These are phyloP conservation scores for Pseudopipra pipra DNA, from an alignment of 2,113 vertebrate species.

Conservation along the genomic window DNA sequence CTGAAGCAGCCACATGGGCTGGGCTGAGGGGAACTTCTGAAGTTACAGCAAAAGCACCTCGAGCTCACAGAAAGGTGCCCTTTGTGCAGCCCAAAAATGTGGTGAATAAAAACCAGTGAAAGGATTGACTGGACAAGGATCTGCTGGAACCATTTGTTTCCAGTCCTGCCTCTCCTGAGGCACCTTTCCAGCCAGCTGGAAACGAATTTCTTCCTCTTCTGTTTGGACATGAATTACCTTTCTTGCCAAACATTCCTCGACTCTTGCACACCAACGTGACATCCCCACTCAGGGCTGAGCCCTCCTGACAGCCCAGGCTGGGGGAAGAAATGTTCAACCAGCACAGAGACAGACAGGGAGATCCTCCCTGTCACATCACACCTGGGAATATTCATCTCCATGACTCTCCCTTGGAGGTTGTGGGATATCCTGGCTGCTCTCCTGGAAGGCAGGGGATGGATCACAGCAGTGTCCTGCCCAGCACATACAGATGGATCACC, in stretches of 20 bases:
- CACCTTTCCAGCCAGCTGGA: neutral
- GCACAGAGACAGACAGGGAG: neutral
- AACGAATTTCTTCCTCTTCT: neutral
- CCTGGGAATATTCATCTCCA: neutral
- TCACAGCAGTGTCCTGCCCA: neutral
- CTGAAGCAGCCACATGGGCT: rapidly evolving
- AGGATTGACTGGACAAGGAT: neutral
- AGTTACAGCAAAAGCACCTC: neutral
- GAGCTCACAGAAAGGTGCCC: neutral
- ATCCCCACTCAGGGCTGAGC: neutral
- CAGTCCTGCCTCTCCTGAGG: neutral
- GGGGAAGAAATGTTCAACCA: neutral
- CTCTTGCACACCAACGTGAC: neutral
- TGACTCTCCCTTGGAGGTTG: neutral
- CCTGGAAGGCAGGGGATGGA: neutral
- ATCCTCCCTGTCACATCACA: neutral
- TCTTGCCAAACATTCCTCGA: neutral
- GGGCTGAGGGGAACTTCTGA: neutral
- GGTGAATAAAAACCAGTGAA: neutral
- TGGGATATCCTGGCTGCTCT: neutral
- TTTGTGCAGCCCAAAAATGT: neutral
- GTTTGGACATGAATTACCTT: neutral
- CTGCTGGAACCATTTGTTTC: neutral
- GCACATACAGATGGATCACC: rapidly evolving
- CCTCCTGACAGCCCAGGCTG: neutral